phyloP scores from a whole-genome alignment of 1,140 invertebrate species.

The Sipha flava region DNA sequence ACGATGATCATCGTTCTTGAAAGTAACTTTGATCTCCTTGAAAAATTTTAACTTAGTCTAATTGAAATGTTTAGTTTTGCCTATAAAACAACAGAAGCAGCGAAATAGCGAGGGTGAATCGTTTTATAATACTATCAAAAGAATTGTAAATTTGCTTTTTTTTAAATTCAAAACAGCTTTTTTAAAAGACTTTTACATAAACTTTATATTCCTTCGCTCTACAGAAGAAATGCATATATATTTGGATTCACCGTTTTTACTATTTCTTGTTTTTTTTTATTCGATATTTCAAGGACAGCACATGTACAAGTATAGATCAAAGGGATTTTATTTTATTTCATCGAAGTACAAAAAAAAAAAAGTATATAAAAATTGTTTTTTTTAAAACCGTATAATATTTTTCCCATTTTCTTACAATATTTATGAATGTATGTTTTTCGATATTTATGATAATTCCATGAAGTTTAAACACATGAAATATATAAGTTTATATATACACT shows the following conservation, averaged over 20 bases:
- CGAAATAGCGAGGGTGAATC: not conserved
- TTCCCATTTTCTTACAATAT: no score
- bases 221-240: not conserved
- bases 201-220: not conserved
- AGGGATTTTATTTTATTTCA: not conserved
- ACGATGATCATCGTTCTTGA: no score
- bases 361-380: not conserved
- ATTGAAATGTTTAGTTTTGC: no score
- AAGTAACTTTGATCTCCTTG: no score
- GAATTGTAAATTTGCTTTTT: not conserved
- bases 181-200: not conserved
- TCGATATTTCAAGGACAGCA: not conserved
- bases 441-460: no score
- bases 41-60: no score
- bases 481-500: no score
- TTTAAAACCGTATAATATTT: no score
- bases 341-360: not conserved
- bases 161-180: not conserved
- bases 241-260: not conserved
- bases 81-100: not conserved
- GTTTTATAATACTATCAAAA: not conserved
- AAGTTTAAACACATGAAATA: no score
- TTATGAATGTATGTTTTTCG: no score
- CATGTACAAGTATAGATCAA: not conserved
- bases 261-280: not conserved